Base-by-base conservation (phyloP, 2,113 vertebrate genomes). In the Phoenicopterus ruber region DNA sequence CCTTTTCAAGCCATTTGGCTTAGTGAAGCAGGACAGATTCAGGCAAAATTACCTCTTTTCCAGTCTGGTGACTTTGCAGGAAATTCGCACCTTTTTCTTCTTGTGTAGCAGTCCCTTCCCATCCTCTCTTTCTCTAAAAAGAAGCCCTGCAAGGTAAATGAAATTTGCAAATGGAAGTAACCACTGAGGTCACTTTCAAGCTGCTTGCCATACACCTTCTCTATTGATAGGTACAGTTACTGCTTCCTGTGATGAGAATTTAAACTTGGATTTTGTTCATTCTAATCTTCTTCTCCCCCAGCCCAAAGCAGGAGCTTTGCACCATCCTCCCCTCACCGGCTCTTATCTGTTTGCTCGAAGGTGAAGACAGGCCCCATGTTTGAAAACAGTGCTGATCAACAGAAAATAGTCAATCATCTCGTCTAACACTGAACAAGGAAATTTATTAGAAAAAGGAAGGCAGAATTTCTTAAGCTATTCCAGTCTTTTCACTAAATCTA, bases 21-120 rank as follows among this genome's bases (percentile, higher is more conserved):
- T 93, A 87, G 63, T 73, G 36, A 94, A 92, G 84, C 57, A 91
- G 63, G 89, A 71, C 61, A 66, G 22, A 89, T 95, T 89, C 82
- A 90, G 84, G 83, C 72, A 83, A 93, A 97, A 96, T 83, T 82
- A 92, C 85, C 18, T 91, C 55, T 90, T 97, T 94, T 97, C 87
- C 93, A 90, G 79, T 92, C 92, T 93, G 66, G 65, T 94, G 77
- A 40, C 50, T 94, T 82, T 95, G 78, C 81, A 91, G 93, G 81
- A 94, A 92, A 81, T 91, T 40, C 80, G 50, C 1, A 3, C 24
- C 29, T 77, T 94, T 86, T 93, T 79, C 81, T 82, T 90, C 67
- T 21, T 20, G 22, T 82, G 89, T 91, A 94, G 69, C 46, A 76
- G 44, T 54, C 62, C 77, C 20, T 94, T 94, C 59, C 42, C 3